Base-by-base conservation (phyloP, 2,888 invertebrate genomes). In the Siphonodentalium dalli region DNA sequence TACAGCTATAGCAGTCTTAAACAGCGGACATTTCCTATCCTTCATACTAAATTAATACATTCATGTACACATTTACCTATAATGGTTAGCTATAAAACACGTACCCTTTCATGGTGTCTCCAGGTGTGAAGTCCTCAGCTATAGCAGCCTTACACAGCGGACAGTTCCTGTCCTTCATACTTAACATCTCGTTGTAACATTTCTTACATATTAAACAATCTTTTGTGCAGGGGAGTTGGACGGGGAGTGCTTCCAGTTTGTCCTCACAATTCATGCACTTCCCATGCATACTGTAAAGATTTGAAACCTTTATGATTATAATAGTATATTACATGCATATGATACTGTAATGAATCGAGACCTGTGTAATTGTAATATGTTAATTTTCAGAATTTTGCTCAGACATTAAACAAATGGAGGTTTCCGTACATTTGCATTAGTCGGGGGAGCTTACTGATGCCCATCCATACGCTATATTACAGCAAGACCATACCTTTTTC, bases 141-240 rank as follows among this genome's bases (percentile, higher is more conserved):
- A 60, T 49, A 2, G 18, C 37, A 9, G 34, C 44, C n/a, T 63
- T 48, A 45, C 70, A 70, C 18, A 44, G 34, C 0, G 57, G 56
- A 40, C 68, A 70, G 13, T 23, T n/a, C 8, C 35, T 28, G 15
- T 54, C 40, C 1, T 42, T 46, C 2, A 34, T 18, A 13, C 42
- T 50, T 20, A 21, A 24, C 23, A 58, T 35, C 20, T 61, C 63
- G 34, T 54, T 18, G 20, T 58, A 51, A 49, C 72, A 72, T n/a
- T 38, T 42, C 21, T 48, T 39, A 53, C 72, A 72, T n/a, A n/a
- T n/a, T 28, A 71, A 37, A 8, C 49, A 29, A 55, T 71, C 66
- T 27, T 41, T 44, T n/a, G n/a, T n/a, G 57, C 72, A 72, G 6
- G 72, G 71, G 47, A 72, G 52, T 26, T 46, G 27, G 31, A 71